Evolutionary conservation across 2,113 vertebrate genomes (phyloP), one percentile per base, ranked within the genome.

Genomic region (Austrofundulus limnaeus): DNA sequence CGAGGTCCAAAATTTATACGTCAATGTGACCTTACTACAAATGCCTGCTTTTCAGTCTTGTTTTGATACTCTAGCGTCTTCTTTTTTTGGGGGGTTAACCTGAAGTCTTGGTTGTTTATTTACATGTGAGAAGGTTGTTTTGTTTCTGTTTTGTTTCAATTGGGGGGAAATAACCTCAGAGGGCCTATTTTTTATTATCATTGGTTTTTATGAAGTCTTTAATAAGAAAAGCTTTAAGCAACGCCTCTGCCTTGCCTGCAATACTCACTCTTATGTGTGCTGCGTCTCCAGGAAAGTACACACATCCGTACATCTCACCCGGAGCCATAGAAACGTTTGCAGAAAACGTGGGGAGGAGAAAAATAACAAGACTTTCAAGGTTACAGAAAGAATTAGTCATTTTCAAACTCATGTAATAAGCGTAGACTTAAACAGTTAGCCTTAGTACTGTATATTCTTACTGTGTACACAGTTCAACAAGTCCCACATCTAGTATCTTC

Each of bases 191-290:
- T 95, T 90, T 82, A 46, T 54, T 43, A 83, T 85, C 75, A 91
- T 96, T 84, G 89, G 93, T 95, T 94, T 95, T 95, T 95, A 95
- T 95, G 94, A 98, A 95, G 94, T 96, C 93, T 96, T 95, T 95
- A 94, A 95, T 95, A 95, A 96, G 94, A 95, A 96, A 97, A 98
- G 96, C 96, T 99, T 98, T 98, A 99, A 98, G 95, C 92, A 94
- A 95, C 92, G 95, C 95, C 95, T 98, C 94, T 95, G 95, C 95
- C 96, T 98, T 98, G 96, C 95, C 96, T 96, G 94, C 94, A 94
- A 94, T 95, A 95, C 93, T 92, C 92, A 95, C 93, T 92, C 92
- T 37, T 11, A 90, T 88, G 89, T 94, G 93, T 86, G 89, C 94
- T 90, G 77, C 52, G 91, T 91, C 89, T 93, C 92, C 92, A 75